phyloP scores from a whole-genome alignment of 23 tunicate genomes.

The Halocynthia aurantium region DNA sequence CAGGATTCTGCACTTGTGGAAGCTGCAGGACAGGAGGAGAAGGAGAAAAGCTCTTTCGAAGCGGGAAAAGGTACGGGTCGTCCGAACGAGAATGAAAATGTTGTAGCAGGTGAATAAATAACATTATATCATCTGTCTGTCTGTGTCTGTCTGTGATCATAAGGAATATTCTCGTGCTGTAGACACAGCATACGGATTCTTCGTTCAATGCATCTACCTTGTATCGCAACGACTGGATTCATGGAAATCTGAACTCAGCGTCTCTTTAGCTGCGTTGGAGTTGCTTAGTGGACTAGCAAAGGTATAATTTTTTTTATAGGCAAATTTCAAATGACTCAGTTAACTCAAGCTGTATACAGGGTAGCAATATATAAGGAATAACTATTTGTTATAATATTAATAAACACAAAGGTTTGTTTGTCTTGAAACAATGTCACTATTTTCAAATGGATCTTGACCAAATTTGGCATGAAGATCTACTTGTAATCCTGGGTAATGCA shows the following conservation, averaged over 20 bases:
- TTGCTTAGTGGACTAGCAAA: constrained; percentile 76
- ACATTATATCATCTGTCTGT: no score
- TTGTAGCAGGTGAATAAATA: constrained; percentile 38
- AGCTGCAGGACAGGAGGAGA: constrained; percentile 20
- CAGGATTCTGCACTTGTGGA: constrained; percentile 87
- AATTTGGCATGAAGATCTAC: no score
- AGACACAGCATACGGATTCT: constrained; percentile 83
- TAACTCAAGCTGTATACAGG: no score
- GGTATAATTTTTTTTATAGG: constrained; percentile 34
- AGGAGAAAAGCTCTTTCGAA: neutral
- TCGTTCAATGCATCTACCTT: constrained; percentile 57
- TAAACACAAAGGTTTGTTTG: no score
- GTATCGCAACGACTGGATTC: constrained; percentile 68
- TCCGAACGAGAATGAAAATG: constrained; percentile 55
- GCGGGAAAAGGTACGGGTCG: constrained; percentile 20
- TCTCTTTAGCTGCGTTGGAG: constrained; percentile 84
- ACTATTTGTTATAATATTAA: no score
- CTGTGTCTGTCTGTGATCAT: no score
- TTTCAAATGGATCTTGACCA: no score
- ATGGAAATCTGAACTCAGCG: constrained; percentile 72
- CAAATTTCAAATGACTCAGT: no score
- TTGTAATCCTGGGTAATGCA: no score
- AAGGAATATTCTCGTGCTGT: neutral
- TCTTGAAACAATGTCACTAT: no score
- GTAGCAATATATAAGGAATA: no score